Conservation (phyloP, 1,140 invertebrate genomes). For the Coelopa frigida region DNA sequence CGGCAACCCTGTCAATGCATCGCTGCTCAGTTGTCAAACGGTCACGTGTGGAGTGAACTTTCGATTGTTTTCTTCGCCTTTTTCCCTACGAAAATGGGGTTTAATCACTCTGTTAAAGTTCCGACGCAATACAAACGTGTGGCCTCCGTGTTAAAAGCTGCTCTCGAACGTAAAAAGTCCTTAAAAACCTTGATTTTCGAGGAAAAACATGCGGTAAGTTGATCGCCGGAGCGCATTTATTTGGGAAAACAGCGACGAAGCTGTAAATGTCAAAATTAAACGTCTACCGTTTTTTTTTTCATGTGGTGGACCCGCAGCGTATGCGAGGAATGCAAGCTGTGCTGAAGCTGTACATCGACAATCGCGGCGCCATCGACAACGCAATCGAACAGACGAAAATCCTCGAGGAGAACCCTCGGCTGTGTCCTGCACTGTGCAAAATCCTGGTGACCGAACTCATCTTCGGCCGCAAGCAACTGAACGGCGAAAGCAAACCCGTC, state of each 20-base stretch:
- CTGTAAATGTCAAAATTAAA: background rate
- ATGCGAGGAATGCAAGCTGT: constrained; percentile 50
- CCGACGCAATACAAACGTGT: constrained; percentile 68
- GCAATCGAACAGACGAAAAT: constrained; percentile 57
- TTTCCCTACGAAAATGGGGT: too few relatives aligned
- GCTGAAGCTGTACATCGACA: constrained; percentile 62
- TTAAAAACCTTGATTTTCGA: constrained; percentile 65
- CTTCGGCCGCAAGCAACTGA: constrained; percentile 67
- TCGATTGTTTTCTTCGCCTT: too few relatives aligned
- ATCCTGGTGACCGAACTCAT: constrained; percentile 73
- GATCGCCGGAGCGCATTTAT: background rate
- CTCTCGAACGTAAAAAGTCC: constrained; percentile 59
- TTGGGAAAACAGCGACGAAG: too few relatives aligned
- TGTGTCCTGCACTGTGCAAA: constrained; percentile 64
- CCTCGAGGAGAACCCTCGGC: constrained; percentile 57
- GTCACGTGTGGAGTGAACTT: constrained; percentile 43
- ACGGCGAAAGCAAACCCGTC: constrained; percentile 60
- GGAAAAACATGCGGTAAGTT: constrained; percentile 56
- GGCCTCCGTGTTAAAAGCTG: constrained; percentile 57
- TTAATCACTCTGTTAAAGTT: constrained; percentile 65
- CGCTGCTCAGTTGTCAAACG: too few relatives aligned
- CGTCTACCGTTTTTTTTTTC: background rate
- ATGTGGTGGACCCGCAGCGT: constrained; percentile 28
- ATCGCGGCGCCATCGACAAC: constrained; percentile 55
- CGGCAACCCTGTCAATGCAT: too few relatives aligned